These are phyloP conservation scores for Rhinichthys osculus DNA, from an alignment of 2,797 vertebrate genomes.

Conservation along the genomic window DNA sequence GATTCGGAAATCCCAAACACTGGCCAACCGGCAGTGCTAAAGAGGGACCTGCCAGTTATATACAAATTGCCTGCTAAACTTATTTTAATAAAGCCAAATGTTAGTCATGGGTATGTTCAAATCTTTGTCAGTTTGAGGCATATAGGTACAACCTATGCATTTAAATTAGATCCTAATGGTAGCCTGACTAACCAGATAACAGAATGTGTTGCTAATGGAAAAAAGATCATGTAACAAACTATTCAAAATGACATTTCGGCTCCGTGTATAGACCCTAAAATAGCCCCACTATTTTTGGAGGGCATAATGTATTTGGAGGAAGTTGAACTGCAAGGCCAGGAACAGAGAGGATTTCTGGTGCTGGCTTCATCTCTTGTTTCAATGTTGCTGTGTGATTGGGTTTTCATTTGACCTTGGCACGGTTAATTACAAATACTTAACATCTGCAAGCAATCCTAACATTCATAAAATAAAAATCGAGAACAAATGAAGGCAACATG, in stretches of 20 bases:
- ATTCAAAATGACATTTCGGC: conserved; percentile 60
- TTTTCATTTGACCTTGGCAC: conserved; percentile 57
- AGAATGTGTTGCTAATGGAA: conserved; percentile 54
- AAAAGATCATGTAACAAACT: conserved; percentile 71
- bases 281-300: conserved; percentile 79
- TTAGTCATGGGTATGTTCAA: neutral
- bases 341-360: conserved; percentile 70
- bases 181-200: conserved; percentile 7
- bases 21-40: neutral
- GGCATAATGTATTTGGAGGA: conserved; percentile 64
- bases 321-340: conserved; percentile 56
- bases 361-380: conserved; percentile 73
- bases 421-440: neutral
- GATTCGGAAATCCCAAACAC: neutral
- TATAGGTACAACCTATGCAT: neutral
- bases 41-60: neutral
- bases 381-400: conserved; percentile 67
- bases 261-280: conserved; percentile 75
- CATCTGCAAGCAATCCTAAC: conserved; percentile 12
- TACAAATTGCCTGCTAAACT: neutral
- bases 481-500: neutral
- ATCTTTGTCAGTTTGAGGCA: neutral
- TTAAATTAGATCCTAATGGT: neutral
- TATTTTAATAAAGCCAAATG: neutral
- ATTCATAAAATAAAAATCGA: neutral